A percentile compares a stretch with the other conserved stretches of the same genome.
phyloP scores from a whole-genome alignment of 2,888 invertebrate genomes.

The Epinotia brunnichana region DNA sequence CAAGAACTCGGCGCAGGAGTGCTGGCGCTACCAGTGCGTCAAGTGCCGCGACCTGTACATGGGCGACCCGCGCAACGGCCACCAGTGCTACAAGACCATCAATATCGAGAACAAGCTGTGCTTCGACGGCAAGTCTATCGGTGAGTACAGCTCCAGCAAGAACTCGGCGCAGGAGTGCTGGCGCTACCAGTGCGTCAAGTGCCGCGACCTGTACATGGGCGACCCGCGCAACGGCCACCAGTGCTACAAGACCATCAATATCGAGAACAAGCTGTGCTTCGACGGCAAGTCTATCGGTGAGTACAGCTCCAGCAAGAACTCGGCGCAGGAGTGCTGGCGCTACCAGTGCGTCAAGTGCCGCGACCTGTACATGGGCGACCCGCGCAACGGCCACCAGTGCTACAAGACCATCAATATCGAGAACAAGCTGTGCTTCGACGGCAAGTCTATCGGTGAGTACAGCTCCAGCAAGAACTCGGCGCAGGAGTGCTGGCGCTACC shows the following conservation, averaged over 20 bases:
- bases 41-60: too few species aligned
- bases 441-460: constrained; percentile 54
- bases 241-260: constrained; percentile 89
- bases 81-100: constrained; percentile 73
- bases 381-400: too few species aligned
- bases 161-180: constrained; percentile 87
- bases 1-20: too few species aligned
- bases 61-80: too few species aligned
- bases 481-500: constrained; percentile 90
- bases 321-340: too few species aligned
- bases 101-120: constrained; percentile 95
- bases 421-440: constrained; percentile 89
- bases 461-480: constrained; percentile 87
- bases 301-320: too few species aligned
- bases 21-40: too few species aligned
- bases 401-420: constrained; percentile 91
- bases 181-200: too few species aligned
- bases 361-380: too few species aligned
- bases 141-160: constrained; percentile 82
- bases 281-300: not conserved
- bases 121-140: constrained; percentile 80
- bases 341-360: too few species aligned
- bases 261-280: constrained; percentile 71
- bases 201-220: too few species aligned
- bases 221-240: too few species aligned